Conservation (phyloP, 2,888 invertebrate genomes). For the Agrilus cyanescens region DNA sequence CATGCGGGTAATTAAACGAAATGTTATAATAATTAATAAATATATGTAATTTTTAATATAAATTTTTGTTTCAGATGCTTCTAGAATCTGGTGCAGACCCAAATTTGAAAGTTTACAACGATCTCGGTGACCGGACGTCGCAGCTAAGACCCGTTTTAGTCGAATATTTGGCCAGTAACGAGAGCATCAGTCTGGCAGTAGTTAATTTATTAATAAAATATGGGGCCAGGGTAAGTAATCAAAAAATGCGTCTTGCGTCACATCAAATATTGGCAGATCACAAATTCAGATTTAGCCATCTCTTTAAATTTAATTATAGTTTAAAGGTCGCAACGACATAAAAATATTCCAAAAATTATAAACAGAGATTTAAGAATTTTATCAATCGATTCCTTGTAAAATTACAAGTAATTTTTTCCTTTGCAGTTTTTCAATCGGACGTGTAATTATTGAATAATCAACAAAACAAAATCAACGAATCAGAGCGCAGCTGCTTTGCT, state of each 20-base stretch:
- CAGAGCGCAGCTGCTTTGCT: too few species aligned
- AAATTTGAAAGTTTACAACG: slow-evolving; percentile 61
- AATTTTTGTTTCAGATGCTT: slow-evolving; percentile 40
- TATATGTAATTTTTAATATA: not conserved
- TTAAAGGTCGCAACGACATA: too few species aligned
- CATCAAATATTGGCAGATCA: too few species aligned
- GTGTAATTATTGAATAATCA: too few species aligned
- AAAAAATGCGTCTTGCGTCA: not conserved
- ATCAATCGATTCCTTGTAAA: too few species aligned
- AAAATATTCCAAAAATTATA: too few species aligned
- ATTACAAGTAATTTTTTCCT: too few species aligned
- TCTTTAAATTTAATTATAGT: not conserved
- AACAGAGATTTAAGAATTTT: too few species aligned
- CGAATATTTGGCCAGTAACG: slow-evolving; percentile 69
- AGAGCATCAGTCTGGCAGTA: slow-evolving; percentile 53
- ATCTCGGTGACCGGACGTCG: slow-evolving; percentile 53
- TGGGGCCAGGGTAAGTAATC: slow-evolving; percentile 56
- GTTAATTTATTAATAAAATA: slow-evolving; percentile 59
- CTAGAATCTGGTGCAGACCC: slow-evolving; percentile 63
- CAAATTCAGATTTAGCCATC: not conserved
- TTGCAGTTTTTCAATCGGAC: too few species aligned
- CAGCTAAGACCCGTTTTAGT: slow-evolving; percentile 67
- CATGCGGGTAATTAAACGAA: slow-evolving; percentile 23
- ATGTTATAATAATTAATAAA: not conserved
- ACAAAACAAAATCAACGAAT: too few species aligned